Conservation (phyloP, 2,888 invertebrate species). For the Chrysomela aeneicollis region DNA sequence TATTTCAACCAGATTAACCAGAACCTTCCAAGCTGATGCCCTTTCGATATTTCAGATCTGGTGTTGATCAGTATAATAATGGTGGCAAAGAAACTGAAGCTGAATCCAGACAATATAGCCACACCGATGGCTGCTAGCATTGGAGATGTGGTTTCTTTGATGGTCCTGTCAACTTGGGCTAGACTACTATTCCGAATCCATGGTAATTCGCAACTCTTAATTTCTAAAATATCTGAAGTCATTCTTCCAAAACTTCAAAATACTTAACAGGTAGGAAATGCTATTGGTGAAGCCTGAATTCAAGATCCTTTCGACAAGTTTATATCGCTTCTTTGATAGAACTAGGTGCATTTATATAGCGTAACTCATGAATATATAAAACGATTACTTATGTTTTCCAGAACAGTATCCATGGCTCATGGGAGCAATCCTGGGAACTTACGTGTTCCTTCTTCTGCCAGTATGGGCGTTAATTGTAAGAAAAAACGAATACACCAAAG, state of each 20-base stretch:
- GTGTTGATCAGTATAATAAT: conserved; percentile 92
- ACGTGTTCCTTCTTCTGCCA: conserved; percentile 67
- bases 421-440: conserved; percentile 70
- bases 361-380: no score
- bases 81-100: conserved; percentile 79
- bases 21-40: neutral
- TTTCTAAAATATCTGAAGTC: no score
- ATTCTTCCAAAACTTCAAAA: no score
- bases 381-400: conserved; percentile 51
- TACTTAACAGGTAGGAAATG: no score
- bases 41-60: conserved; percentile 69
- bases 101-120: conserved; percentile 97
- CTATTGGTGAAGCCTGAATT: no score
- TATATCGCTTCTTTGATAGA: no score
- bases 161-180: conserved; percentile 84
- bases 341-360: no score
- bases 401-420: conserved; percentile 79
- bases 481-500: conserved; percentile 85
- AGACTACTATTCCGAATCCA: conserved; percentile 75
- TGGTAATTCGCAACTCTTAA: conserved; percentile 63
- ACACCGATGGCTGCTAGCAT: conserved; percentile 96
- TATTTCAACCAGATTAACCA: conserved; percentile 35
- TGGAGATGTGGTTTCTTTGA: conserved; percentile 93
- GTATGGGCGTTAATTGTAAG: conserved; percentile 86
- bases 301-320: no score